Conservation (phyloP, 2,113 vertebrate species). For the Carassius gibelio region DNA sequence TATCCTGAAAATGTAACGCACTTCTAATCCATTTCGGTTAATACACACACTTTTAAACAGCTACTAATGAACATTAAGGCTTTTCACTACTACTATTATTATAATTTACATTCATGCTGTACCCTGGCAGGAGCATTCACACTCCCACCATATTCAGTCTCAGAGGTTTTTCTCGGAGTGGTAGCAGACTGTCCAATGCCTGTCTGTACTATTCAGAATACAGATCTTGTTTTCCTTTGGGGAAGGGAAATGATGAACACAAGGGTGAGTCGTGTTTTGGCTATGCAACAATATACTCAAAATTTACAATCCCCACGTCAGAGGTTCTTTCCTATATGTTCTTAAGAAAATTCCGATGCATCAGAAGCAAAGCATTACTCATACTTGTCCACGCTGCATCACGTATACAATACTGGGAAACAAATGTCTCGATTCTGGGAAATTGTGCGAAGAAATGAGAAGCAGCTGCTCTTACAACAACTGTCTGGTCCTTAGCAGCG, state of each 20-base stretch:
- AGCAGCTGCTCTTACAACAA: background rate
- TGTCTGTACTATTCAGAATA: constrained; percentile 37
- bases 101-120: background rate
- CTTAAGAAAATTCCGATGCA: background rate
- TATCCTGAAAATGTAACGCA: too few species aligned
- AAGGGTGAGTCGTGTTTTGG: background rate
- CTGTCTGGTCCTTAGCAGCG: background rate
- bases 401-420: constrained; percentile 1
- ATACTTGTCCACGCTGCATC: background rate
- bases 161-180: background rate
- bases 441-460: background rate
- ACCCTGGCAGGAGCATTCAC: background rate
- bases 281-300: too few species aligned
- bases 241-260: background rate
- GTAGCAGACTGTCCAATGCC: constrained; percentile 21
- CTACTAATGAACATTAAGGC: too few species aligned
- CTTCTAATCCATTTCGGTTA: too few species aligned
- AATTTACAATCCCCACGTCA: constrained; percentile 32
- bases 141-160: background rate
- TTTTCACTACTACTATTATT: background rate
- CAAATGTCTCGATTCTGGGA: background rate
- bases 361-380: constrained; percentile 24
- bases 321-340: background rate
- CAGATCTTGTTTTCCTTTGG: constrained; percentile 34
- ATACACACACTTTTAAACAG: too few species aligned